Evolutionary conservation across 1,140 invertebrate genomes (phyloP), one percentile per base, ranked within the genome.

Genomic region (Phenacoccus solenopsis): DNA sequence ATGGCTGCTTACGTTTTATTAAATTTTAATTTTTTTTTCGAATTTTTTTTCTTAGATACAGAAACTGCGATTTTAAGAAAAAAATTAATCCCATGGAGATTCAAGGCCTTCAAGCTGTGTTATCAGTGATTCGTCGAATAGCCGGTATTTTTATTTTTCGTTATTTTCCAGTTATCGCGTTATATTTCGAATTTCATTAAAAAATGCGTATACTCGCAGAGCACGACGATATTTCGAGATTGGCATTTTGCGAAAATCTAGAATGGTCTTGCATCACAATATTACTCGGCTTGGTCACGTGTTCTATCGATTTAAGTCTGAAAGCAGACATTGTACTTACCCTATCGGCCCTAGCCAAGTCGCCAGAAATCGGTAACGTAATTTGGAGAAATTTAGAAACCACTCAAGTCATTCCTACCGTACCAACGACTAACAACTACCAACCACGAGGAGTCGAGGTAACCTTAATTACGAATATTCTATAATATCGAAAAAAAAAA

Each of bases 371-470:
- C 24, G 90, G 90, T 5, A 83, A 84, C 12, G 90, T 91, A 7
- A 82, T 85, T 2, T 97, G 94, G 94, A 88, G 90, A 72, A 88
- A 86, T 70, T 79, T 97, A 35, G 93, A 96, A 81, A 84, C 86
- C 5, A 90, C 92, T 0, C 92, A 94, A 77, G 88, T 97, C 56
- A 81, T 91, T 56, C 81, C 84, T 1, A 89, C 88, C 0, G 81
- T 90, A 28, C 85, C 86, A 0, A 82, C 82, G 0, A 83, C 84
- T 3, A 82, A 81, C 27, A 83, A 79, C 72, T 88, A 86, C 73
- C 85, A 87, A 70, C 86, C 85, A 13, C 80, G 86, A 69, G 88
- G 87, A 1, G 84, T 90, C 32, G 75, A 78, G 76, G 79, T 79
- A 74, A 72, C 4, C 68, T 1, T 28, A 61, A 32, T 16, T 1